These are phyloP conservation scores for Mormyrus lacerda DNA, from an alignment of 2,113 vertebrate genomes.

Conservation along the genomic window DNA sequence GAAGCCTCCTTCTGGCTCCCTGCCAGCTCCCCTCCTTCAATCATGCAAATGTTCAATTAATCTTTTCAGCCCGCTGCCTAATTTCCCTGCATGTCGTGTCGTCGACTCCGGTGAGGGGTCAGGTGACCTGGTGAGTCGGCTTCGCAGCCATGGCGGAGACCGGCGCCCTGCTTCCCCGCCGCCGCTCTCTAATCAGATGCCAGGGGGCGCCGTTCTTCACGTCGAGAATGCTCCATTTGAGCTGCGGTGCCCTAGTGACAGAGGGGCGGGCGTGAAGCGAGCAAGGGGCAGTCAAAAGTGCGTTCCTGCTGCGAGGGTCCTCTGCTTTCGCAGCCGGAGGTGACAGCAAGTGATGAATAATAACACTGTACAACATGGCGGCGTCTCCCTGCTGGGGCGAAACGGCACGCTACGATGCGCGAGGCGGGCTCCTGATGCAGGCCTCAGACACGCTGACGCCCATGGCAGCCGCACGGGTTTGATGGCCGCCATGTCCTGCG, in stretches of 20 bases:
- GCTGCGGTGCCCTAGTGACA: neutral
- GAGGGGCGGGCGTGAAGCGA: neutral
- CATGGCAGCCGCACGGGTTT: neutral
- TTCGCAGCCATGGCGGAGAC: neutral
- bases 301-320: neutral
- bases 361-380: neutral
- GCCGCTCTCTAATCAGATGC: neutral
- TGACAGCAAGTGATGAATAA: neutral
- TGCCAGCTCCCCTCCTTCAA: conserved; percentile 11
- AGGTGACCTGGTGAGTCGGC: neutral
- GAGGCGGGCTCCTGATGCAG: neutral
- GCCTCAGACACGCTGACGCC: neutral
- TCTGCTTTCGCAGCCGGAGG: neutral
- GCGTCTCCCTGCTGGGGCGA: neutral
- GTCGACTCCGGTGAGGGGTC: neutral
- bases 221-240: neutral
- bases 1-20: neutral
- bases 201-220: neutral
- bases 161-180: neutral
- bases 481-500: neutral
- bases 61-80: neutral
- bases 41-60: conserved; percentile 8
- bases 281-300: neutral
- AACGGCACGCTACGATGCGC: neutral
- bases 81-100: neutral